Base-by-base conservation (phyloP, 2,888 invertebrate genomes). In the Latheticus oryzae region DNA sequence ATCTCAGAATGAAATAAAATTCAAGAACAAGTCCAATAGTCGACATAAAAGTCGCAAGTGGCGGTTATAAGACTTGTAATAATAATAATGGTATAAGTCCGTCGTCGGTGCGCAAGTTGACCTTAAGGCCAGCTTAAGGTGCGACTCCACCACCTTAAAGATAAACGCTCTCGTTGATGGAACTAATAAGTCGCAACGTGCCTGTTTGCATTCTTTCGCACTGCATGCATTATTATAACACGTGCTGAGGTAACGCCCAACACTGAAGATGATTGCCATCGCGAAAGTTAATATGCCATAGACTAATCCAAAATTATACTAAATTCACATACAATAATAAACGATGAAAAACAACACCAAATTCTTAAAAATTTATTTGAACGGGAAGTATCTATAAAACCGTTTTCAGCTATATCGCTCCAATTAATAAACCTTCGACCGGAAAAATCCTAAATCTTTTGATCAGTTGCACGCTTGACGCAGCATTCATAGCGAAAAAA, bases 1-100 rank as follows among this genome's bases (percentile, higher is more conserved):
- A 67, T 67, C 66, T 43, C 16, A 60, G 64, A 65, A 67, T 63
- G 64, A 62, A 65, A 65, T 64, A 62, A 65, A 66, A 62, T 63
- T 42, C 56, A 58, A 33, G 48, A 48, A 35, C 24, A 48, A 48
- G n/a, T n/a, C n/a, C 48, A 35, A 48, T 23, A 13, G 24, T 35
- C 24, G 48, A 35, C 35, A 48, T 24, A 45, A 32, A 45, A 30
- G 28, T 30, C 17, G 15, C 11, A 45, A 48, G 55, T 55, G 55
- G 55, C 40, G 33, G 48, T 48, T 55, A 55, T 32, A 8, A 40
- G 40, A 43, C 43, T 32, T 12, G n/a, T n/a, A n/a, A n/a, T n/a
- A n/a, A n/a, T 54, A 54, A 54, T 54, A 37, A 54, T 43, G 43
- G 53, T 43, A 35, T 33, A 43, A 26, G 23, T 4, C 13, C 42